These are phyloP conservation scores for Drosophila serrata DNA, from an alignment of 1,140 invertebrate species.

Conservation along the genomic window DNA sequence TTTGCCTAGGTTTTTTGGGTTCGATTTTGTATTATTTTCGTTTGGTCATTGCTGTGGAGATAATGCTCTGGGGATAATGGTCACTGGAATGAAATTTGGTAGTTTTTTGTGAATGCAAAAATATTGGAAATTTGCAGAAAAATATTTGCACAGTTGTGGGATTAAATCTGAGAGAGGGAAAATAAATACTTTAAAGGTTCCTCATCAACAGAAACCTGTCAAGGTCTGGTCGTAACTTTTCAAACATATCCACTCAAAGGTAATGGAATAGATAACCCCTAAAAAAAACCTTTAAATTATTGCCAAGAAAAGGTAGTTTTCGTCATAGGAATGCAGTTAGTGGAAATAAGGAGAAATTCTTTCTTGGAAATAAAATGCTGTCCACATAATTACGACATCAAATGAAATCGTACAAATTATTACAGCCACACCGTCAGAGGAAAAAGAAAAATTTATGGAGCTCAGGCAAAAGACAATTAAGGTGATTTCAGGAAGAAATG, in stretches of 20 bases:
- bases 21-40: slow-evolving; percentile 12
- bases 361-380: slow-evolving; percentile 58
- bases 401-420: slow-evolving; percentile 70
- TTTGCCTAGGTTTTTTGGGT: slow-evolving; percentile 18
- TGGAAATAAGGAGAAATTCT: slow-evolving; percentile 25
- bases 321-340: slow-evolving; percentile 60
- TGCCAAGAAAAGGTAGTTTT: slow-evolving; percentile 39
- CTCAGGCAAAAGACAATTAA: slow-evolving; percentile 28
- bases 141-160: slow-evolving; percentile 66
- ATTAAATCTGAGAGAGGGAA: background rate
- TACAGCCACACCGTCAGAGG: slow-evolving; percentile 48
- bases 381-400: slow-evolving; percentile 65
- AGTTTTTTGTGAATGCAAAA: slow-evolving; percentile 31
- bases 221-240: slow-evolving; percentile 13
- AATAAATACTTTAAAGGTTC: background rate
- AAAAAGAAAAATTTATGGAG: slow-evolving; percentile 43
- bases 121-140: slow-evolving; percentile 21
- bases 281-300: slow-evolving; percentile 28
- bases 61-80: slow-evolving; percentile 63
- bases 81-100: background rate
- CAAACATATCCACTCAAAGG: slow-evolving; percentile 15
- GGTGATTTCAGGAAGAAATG: slow-evolving; percentile 6
- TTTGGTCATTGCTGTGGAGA: slow-evolving; percentile 72
- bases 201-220: slow-evolving; percentile 15
- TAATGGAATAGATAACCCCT: slow-evolving; percentile 38